Evolutionary conservation across 2,797 vertebrate species (phyloP), one percentile per base, ranked within the genome.

Genomic region (Enteromius fasciolatus): DNA sequence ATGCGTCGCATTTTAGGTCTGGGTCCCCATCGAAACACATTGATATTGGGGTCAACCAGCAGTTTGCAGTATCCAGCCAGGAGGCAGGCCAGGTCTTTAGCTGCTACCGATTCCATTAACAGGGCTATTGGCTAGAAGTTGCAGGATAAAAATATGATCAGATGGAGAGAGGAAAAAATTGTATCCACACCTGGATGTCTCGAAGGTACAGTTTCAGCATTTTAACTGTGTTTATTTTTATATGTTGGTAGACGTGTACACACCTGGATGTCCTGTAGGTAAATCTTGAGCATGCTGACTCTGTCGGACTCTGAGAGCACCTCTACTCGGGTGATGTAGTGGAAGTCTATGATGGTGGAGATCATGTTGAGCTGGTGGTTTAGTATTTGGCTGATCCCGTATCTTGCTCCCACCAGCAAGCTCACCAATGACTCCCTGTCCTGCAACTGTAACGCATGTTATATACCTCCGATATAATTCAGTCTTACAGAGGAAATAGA

Each of bases 331-430:
- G 96, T 98, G 88, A 99, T 98, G 90, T 93, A 98, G 87, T 95
- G 93, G 91, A 99, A 99, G 89, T 99, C 97, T 1, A 98, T 97
- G 93, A 99, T 88, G 0, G 93, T 96, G 9, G 95, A 96, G 90
- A 98, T 91, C 87, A 99, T 95, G 84, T 98, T 99, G 88, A 99
- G 97, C 88, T 99, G 99, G 92, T 96, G 98, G 87, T 99, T 99
- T 90, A 99, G 94, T 88, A 99, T 93, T 85, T 99, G 98, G 90
- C 98, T 99, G 92, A 99, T 96, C 3, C 98, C 98, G 0, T 99
- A 98, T 88, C 96, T 97, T 64, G 98, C 96, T 83, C 97, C 97
- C 82, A 99, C 96, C 86, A 99, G 93, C 88, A 99, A 90, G 36
- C 93, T 96, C 86, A 99, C 94, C 33, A 96, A 90, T 0, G 97